These are phyloP conservation scores for Gryllus longicercus DNA, from an alignment of 2,888 invertebrate genomes.

Conservation along the genomic window DNA sequence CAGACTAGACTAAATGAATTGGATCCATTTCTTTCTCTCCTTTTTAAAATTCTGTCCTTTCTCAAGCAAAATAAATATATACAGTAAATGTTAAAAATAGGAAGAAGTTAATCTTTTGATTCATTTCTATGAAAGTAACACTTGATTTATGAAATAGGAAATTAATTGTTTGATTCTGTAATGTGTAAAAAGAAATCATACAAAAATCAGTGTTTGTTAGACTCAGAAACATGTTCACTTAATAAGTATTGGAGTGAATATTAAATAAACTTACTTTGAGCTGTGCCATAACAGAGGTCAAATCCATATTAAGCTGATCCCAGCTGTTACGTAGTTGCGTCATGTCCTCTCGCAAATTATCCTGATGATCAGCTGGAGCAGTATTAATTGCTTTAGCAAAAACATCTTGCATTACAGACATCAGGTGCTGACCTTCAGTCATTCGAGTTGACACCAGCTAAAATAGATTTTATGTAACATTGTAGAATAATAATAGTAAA, in stretches of 20 bases:
- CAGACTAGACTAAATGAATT: too few relatives aligned
- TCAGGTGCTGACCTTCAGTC: slow-evolving; percentile 66
- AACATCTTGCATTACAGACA: slow-evolving; percentile 78
- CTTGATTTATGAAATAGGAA: too few relatives aligned
- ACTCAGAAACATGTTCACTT: background rate
- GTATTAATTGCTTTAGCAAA: slow-evolving; percentile 81
- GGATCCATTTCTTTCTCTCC: too few relatives aligned
- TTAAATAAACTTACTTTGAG: slow-evolving; percentile 54
- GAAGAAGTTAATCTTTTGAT: too few relatives aligned
- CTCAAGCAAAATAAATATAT: too few relatives aligned
- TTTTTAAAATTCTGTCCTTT: too few relatives aligned
- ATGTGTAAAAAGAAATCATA: too few relatives aligned
- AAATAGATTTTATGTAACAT: slow-evolving; percentile 4
- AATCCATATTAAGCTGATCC: slow-evolving; percentile 83
- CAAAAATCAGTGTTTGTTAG: background rate
- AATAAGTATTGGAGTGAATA: background rate
- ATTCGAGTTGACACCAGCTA: slow-evolving; percentile 48
- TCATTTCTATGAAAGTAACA: too few relatives aligned
- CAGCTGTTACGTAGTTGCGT: slow-evolving; percentile 76
- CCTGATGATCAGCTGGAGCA: slow-evolving; percentile 76
- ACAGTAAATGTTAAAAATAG: too few relatives aligned
- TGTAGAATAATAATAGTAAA: background rate
- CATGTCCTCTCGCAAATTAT: slow-evolving; percentile 71
- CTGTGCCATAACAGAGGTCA: slow-evolving; percentile 82
- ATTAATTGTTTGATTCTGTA: too few relatives aligned